A percentile compares a stretch with the other conserved stretches of the same genome.
Evolutionary conservation across 2,797 vertebrate genomes (phyloP).

Genomic region (Brachyrhaphis roseni): DNA sequence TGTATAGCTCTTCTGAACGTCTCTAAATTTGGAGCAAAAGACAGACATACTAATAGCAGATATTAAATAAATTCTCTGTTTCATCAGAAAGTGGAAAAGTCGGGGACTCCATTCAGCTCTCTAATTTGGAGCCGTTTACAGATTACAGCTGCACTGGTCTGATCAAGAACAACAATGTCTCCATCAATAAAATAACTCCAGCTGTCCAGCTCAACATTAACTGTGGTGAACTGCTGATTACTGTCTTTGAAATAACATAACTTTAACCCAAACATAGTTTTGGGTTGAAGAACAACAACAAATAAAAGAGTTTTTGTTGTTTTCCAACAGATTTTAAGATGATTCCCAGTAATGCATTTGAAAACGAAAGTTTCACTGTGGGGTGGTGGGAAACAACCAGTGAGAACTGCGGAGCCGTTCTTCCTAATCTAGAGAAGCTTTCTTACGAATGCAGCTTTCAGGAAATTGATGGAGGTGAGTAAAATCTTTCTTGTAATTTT

Average conservation of each 20-base stretch:
- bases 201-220: accelerated
- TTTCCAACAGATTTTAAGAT: constrained; percentile 34
- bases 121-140: constrained; percentile 45
- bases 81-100: background rate
- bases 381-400: background rate
- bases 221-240: constrained; percentile 62
- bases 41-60: background rate
- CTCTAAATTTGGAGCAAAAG: background rate
- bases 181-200: accelerated
- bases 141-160: constrained; percentile 10
- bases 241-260: background rate
- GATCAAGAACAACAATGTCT: accelerated
- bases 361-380: too few species aligned
- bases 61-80: background rate
- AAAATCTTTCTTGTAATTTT: accelerated
- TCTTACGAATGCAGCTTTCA: background rate
- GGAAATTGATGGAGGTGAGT: accelerated
- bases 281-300: background rate
- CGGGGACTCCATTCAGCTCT: accelerated
- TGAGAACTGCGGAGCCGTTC: accelerated
- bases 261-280: background rate
- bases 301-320: background rate
- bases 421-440: accelerated
- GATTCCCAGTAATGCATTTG: accelerated
- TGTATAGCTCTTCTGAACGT: background rate